Conservation (phyloP, 2,113 vertebrate species). For the Phalacrocorax aristotelis region DNA sequence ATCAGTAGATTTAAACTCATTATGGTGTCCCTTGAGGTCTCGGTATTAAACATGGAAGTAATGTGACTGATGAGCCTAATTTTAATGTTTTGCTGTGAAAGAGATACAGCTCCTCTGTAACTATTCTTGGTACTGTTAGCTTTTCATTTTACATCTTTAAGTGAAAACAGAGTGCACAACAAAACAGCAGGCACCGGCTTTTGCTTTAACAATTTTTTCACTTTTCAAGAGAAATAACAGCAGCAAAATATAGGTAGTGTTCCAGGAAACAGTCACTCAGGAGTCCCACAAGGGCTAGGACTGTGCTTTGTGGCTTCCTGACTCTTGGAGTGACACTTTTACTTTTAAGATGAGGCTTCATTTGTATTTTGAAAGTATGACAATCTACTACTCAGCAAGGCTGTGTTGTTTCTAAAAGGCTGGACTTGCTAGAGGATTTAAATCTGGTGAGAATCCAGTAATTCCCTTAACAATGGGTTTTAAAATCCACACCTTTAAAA, state of each 20-base stretch:
- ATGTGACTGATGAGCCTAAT: not conserved
- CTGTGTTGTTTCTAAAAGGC: not conserved
- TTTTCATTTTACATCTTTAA: not conserved
- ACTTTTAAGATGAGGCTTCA: not conserved
- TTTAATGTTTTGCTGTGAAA: not conserved
- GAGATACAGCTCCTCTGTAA: not conserved
- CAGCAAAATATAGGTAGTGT: not conserved
- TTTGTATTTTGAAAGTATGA: constrained; percentile 8
- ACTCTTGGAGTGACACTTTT: not conserved
- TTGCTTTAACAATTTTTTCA: not conserved
- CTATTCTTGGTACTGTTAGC: not conserved
- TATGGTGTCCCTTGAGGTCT: not conserved
- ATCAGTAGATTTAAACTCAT: not conserved
- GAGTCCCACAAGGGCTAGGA: not conserved
- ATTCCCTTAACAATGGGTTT: not conserved
- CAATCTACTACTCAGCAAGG: not conserved
- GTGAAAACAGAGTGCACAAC: not conserved
- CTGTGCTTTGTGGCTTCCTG: constrained; percentile 12
- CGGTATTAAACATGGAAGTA: not conserved
- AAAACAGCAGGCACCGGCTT: not conserved
- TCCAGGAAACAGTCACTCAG: constrained; percentile 6
- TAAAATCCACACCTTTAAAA: not conserved
- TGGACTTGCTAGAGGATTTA: not conserved
- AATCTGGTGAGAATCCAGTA: not conserved
- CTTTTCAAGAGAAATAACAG: constrained; percentile 32